Conservation (phyloP, 37 sponge, comb jelly and placozoan species). For the Spongia lamella region DNA sequence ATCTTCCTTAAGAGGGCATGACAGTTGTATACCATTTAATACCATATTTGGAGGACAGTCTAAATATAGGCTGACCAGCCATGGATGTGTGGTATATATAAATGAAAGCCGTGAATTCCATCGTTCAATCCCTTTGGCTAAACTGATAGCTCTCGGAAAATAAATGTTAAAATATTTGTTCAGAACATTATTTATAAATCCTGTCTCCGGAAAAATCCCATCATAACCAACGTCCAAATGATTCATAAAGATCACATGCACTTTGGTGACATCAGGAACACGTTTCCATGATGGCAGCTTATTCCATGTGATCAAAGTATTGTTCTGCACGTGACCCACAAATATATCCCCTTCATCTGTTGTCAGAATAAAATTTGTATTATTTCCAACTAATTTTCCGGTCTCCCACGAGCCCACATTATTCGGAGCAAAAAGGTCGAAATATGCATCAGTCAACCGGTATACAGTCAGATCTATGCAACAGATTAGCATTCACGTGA, state of each 20-base stretch:
- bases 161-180: conserved; percentile 67
- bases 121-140: conserved; percentile 19
- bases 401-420: too few species aligned
- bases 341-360: too few species aligned
- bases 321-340: not conserved
- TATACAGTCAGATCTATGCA: too few species aligned
- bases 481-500: too few species aligned
- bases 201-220: conserved; percentile 43
- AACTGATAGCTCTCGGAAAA: conserved; percentile 51
- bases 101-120: conserved; percentile 20
- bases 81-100: conserved; percentile 76
- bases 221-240: conserved; percentile 75
- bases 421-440: too few species aligned
- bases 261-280: conserved; percentile 30
- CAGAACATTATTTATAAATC: conserved; percentile 46
- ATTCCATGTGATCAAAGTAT: not conserved
- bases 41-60: conserved; percentile 70
- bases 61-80: conserved; percentile 65
- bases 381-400: too few species aligned
- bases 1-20: conserved; percentile 45
- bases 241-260: conserved; percentile 76
- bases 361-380: too few species aligned
- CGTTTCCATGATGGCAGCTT: conserved; percentile 29
- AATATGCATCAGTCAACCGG: too few species aligned
- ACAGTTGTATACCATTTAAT: conserved; percentile 34